Percentiles rank a stretch among this genome's conserved stretches.
Evolutionary conservation across 2,797 vertebrate species (phyloP).

Genomic region (Telmatherina bonti): DNA sequence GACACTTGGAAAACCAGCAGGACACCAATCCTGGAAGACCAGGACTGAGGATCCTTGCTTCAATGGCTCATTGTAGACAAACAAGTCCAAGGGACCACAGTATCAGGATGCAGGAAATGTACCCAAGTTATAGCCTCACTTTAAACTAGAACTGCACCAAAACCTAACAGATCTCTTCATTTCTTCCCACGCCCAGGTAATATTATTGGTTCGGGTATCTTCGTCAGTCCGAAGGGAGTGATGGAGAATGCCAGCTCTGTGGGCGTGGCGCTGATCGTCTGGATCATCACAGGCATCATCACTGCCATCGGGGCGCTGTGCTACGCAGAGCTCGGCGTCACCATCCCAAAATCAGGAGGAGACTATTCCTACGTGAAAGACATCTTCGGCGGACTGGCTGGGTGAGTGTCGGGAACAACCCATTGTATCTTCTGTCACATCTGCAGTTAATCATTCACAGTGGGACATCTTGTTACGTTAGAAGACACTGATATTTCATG

Average conservation of each 20-base stretch:
- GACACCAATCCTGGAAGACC: too few species aligned
- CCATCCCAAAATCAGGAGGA: conserved; percentile 94
- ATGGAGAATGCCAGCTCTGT: conserved; percentile 93
- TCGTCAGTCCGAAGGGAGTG: conserved; percentile 94
- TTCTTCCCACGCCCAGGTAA: conserved; percentile 81
- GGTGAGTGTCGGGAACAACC: conserved; percentile 82
- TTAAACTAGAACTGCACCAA: too few species aligned
- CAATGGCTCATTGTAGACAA: too few species aligned
- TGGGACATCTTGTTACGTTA: background rate
- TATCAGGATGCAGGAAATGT: too few species aligned
- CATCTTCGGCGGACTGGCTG: conserved; percentile 93
- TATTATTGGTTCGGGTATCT: conserved; percentile 95
- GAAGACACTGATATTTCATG: too few species aligned
- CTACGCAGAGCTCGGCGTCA: conserved; percentile 94
- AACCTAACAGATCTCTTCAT: conserved; percentile 3
- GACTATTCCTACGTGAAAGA: conserved; percentile 96
- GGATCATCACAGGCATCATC: conserved; percentile 92
- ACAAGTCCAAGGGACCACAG: too few species aligned
- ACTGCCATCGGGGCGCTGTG: conserved; percentile 93
- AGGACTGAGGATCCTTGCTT: too few species aligned
- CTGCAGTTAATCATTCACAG: background rate
- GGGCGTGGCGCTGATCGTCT: conserved; percentile 90
- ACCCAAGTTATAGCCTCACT: too few species aligned
- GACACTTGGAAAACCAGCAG: too few species aligned
- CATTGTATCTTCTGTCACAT: background rate